Conservation (phyloP, 2,797 vertebrate species). For the Acrossocheilus wenchowensis region DNA sequence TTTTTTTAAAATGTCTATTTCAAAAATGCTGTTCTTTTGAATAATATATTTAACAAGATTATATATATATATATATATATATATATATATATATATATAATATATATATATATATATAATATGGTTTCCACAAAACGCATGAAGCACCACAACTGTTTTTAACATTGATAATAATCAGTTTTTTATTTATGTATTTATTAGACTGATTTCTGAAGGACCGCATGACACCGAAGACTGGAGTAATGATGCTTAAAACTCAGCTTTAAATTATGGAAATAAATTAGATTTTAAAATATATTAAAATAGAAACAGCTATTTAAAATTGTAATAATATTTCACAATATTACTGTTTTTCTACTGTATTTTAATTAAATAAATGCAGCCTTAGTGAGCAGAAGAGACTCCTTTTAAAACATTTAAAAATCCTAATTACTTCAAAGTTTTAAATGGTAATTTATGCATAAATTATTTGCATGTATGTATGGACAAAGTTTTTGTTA, state of each 20-base stretch:
- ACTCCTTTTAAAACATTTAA: not conserved
- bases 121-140: not conserved
- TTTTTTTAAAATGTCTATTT: too few relatives aligned
- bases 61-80: too few relatives aligned
- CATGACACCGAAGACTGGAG: too few relatives aligned
- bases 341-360: not conserved
- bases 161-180: not conserved
- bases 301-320: not conserved
- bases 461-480: not conserved
- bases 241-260: too few relatives aligned
- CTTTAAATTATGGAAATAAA: not conserved
- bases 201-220: too few relatives aligned
- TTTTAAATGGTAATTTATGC: too few relatives aligned
- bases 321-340: not conserved
- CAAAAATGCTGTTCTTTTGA: not conserved
- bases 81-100: too few relatives aligned
- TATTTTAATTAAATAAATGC: not conserved
- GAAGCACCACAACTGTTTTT: not conserved
- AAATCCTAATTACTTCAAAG: not conserved
- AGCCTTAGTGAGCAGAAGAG: not conserved
- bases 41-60: not conserved
- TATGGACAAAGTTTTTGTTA: not conserved
- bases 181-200: too few relatives aligned
- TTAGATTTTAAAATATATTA: not conserved
- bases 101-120: too few relatives aligned